phyloP scores from a whole-genome alignment of 2,797 vertebrate species.

The Acanthis flammea region DNA sequence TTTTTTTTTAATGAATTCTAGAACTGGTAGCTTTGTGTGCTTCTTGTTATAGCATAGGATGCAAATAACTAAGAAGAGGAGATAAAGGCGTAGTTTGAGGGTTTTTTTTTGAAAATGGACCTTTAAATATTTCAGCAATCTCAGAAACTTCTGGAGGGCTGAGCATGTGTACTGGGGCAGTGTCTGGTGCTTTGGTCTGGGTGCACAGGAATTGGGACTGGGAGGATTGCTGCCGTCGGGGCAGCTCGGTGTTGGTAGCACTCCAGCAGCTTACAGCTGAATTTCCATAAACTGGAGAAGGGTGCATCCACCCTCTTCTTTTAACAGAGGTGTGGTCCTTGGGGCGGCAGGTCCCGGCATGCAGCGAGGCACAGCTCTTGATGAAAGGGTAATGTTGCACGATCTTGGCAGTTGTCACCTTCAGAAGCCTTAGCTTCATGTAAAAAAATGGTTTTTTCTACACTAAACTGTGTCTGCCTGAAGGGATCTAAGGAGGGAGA shows the following conservation, averaged over 20 bases:
- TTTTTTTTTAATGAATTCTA: background rate
- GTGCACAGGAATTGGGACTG: background rate
- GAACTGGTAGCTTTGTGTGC: background rate
- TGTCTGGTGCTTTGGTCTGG: background rate
- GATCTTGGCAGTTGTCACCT: background rate
- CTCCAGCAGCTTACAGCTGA: background rate
- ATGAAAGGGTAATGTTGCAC: background rate
- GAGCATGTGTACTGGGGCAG: fast-evolving
- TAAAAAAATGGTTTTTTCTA: background rate
- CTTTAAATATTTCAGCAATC: background rate
- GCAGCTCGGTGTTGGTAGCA: background rate
- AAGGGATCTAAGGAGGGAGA: background rate
- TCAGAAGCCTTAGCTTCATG: background rate
- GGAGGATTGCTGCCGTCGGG: background rate
- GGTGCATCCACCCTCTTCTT: constrained; percentile 26
- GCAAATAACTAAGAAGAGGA: background rate
- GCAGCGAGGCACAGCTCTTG: background rate
- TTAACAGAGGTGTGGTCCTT: constrained; percentile 43
- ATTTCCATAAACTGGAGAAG: constrained; percentile 46
- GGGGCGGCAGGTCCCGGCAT: constrained; percentile 4
- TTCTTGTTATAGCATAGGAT: background rate
- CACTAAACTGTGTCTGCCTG: background rate
- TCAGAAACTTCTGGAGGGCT: constrained; percentile 13
- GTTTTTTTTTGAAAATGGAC: fast-evolving
- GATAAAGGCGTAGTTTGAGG: background rate